Percentiles rank a stretch among this genome's conserved stretches.
These are phyloP conservation scores for Eueides isabella DNA, from an alignment of 1,140 invertebrate genomes.

Conservation along the genomic window DNA sequence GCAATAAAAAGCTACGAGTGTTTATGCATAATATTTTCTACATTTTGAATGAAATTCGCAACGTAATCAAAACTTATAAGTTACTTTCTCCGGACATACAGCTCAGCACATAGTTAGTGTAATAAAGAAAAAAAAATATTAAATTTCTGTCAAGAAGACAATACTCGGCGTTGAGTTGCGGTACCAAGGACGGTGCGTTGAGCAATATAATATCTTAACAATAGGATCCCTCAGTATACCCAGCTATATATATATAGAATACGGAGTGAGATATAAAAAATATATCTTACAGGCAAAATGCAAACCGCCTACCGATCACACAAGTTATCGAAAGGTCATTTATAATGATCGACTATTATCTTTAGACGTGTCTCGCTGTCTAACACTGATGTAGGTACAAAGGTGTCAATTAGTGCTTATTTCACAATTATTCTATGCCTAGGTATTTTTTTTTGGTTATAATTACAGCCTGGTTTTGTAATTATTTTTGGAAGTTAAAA, in stretches of 20 bases:
- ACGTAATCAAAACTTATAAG: no score
- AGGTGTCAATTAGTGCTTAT: slow-evolving; percentile 22
- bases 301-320: slow-evolving; percentile 20
- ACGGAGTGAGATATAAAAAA: background rate
- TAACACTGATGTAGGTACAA: slow-evolving; percentile 28
- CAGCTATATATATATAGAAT: background rate
- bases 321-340: slow-evolving; percentile 24
- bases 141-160: no score
- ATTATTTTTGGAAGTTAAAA: no score
- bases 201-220: background rate
- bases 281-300: slow-evolving; percentile 18
- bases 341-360: slow-evolving; percentile 28
- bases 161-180: no score
- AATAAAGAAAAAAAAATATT: no score
- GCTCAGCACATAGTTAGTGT: no score
- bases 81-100: no score
- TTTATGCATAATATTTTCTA: no score
- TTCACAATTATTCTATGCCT: background rate
- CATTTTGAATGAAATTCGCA: no score
- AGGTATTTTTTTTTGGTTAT: background rate
- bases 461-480: background rate
- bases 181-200: no score
- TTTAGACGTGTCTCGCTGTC: slow-evolving; percentile 14
- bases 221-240: background rate
- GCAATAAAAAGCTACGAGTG: no score